Base-by-base conservation (phyloP, 2,888 invertebrate species). In the Cenopis cana region DNA sequence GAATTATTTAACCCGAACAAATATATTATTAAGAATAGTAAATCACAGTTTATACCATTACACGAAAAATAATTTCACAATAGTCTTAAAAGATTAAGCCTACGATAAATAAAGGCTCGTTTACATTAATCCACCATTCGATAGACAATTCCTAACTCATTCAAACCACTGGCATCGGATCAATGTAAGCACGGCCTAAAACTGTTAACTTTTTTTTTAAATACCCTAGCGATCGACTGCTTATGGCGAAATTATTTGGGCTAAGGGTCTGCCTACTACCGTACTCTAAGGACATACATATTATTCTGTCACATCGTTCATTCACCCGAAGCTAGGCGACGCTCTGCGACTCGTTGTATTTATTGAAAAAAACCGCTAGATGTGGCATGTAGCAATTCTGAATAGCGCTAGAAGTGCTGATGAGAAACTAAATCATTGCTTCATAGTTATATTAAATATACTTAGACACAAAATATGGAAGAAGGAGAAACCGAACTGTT, bases 171-270 rank as follows among this genome's bases (percentile, higher is more conserved):
- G 3, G 6, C 5, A 14, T 14, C 14, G 14, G 12, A 38, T 38
- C 38, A 38, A 14, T 14, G 41, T 41, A 41, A 41, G 41, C 41
- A 11, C 14, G 5, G 41, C 41, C 2, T 33, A 29, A 33, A 6
- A 24, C 29, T 29, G 55, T 2, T 33, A 56, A 17, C n/a, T 5
- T 56, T 17, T 24, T 33, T 0, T 10, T 29, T 29, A 11, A 24
- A n/a, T 36, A 56, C 14, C 3, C 50, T 54, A 64, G 64, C 64
- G 64, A 64, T 54, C n/a, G 64, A 64, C 64, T 64, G 64, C n/a
- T n/a, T 33, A 12, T 38, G 24, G 20, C n/a, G 8, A 64, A 64
- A 14, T 12, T 64, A 64, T 38, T n/a, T 6, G 38, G 36, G 20
- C 17, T 38, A 14, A 54, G 62, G 62, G 52, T 20, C 38, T 20